These are phyloP conservation scores for Manduca sexta DNA, from an alignment of 1,140 invertebrate species.

Conservation along the genomic window DNA sequence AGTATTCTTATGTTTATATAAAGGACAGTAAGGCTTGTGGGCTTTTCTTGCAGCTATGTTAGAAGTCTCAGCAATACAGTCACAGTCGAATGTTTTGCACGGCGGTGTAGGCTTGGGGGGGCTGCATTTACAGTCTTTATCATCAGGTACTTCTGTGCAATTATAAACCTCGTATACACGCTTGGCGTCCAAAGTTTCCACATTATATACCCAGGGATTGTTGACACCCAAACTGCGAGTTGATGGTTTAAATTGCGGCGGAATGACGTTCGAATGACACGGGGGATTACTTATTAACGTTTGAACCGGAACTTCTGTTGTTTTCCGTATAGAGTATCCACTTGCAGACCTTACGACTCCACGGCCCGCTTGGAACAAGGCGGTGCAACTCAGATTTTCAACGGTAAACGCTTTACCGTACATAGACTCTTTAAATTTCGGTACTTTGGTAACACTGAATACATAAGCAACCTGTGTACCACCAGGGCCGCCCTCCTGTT, in stretches of 20 bases:
- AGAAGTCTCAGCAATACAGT: conserved; percentile 45
- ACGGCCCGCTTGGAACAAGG: background rate
- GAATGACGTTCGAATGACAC: conserved; percentile 8
- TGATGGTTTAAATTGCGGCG: conserved; percentile 17
- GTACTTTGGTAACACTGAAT: conserved; percentile 37
- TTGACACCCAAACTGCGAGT: conserved; percentile 13
- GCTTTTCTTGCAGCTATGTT: conserved; percentile 43
- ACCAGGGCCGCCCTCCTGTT: background rate
- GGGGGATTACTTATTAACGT: conserved; percentile 6
- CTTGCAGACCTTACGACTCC: background rate
- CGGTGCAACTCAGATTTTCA: conserved; percentile 12
- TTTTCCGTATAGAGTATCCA: conserved; percentile 20
- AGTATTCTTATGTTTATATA: conserved; percentile 50
- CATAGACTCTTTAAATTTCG: conserved; percentile 32
- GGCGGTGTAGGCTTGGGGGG: conserved; percentile 49
- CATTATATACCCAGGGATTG: conserved; percentile 35
- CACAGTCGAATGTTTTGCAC: conserved; percentile 58
- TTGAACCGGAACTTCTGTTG: conserved; percentile 2
- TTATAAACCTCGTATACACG: conserved; percentile 31
- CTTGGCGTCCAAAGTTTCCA: conserved; percentile 24
- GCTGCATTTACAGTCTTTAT: conserved; percentile 57
- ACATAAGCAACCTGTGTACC: conserved; percentile 44
- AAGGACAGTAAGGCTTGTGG: conserved; percentile 56
- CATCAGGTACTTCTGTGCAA: conserved; percentile 40
- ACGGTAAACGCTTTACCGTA: conserved; percentile 19